A percentile compares a stretch with the other conserved stretches of the same genome.
phyloP scores from a whole-genome alignment of 2,888 invertebrate genomes.

The Cenopis cana region DNA sequence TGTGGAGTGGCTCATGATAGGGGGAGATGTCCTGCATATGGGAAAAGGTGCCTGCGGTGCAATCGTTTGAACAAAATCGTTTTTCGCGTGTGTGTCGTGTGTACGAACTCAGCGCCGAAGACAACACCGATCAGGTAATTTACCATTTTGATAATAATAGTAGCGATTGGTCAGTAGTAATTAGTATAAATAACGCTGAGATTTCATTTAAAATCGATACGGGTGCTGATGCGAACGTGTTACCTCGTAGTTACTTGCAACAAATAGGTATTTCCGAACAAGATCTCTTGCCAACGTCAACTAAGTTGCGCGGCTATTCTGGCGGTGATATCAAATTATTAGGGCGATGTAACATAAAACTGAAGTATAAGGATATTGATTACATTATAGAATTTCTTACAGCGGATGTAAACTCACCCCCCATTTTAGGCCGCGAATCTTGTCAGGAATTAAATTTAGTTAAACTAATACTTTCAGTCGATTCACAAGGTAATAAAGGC shows the following conservation, averaged over 20 bases:
- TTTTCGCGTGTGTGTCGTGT: too few relatives aligned
- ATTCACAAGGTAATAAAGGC: neutral
- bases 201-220: too few relatives aligned
- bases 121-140: too few relatives aligned
- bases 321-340: constrained; percentile 43
- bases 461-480: constrained; percentile 39
- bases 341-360: constrained; percentile 46
- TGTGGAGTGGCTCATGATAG: constrained; percentile 23
- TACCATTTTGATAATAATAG: too few relatives aligned
- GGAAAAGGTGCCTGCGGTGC: constrained; percentile 21
- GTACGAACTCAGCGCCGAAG: too few relatives aligned
- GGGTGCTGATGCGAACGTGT: too few relatives aligned
- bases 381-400: constrained; percentile 46
- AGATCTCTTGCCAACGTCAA: constrained; percentile 9
- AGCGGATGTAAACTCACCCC: constrained; percentile 42
- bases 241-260: too few relatives aligned
- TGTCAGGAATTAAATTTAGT: constrained; percentile 47
- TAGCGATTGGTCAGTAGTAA: too few relatives aligned
- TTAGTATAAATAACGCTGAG: too few relatives aligned
- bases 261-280: too few relatives aligned
- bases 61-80: constrained; percentile 30
- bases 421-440: constrained; percentile 45
- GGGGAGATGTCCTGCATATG: constrained; percentile 28
- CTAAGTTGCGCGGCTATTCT: constrained; percentile 46
- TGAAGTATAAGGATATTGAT: constrained; percentile 34